A percentile compares a stretch with the other conserved stretches of the same genome.
Evolutionary conservation across 2,888 invertebrate species (phyloP).

Genomic region (Pristionchus japonicus): DNA sequence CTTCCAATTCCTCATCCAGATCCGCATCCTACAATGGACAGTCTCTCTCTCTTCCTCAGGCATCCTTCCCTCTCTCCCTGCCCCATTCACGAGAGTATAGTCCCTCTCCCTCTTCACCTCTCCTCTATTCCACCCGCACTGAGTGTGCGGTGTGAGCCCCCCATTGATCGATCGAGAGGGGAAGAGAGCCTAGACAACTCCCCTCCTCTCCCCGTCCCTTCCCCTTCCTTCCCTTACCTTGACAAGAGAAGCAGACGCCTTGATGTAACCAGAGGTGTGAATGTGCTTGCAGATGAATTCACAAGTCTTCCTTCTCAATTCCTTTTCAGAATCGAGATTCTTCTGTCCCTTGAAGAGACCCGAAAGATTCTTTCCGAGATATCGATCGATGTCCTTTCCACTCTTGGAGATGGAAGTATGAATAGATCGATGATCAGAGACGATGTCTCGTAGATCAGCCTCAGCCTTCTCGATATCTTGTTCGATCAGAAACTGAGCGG

Average conservation of each 20-base stretch:
- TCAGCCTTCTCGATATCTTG: constrained; percentile 46
- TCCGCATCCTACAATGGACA: constrained; percentile 27
- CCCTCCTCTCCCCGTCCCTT: constrained; percentile 30
- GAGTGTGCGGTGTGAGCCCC: constrained; percentile 24
- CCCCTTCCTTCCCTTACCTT: constrained; percentile 56
- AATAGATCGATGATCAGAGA: constrained; percentile 84
- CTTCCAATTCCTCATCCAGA: background rate
- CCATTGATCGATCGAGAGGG: constrained; percentile 44
- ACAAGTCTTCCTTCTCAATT: background rate
- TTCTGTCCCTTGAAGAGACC: constrained; percentile 59
- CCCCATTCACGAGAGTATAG: background rate
- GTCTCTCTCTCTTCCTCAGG: background rate
- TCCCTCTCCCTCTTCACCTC: constrained; percentile 23
- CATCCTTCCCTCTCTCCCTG: background rate
- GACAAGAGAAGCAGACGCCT: constrained; percentile 58
- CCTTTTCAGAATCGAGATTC: constrained; percentile 54
- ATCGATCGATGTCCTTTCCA: constrained; percentile 90
- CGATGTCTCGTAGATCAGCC: constrained; percentile 16
- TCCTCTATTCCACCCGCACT: constrained; percentile 1
- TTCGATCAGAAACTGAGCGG: constrained; percentile 61
- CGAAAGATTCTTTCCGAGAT: constrained; percentile 54
- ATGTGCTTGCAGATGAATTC: constrained; percentile 20
- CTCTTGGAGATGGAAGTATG: constrained; percentile 90
- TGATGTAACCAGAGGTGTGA: constrained; percentile 52
- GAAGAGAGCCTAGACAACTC: constrained; percentile 27